Conservation (phyloP, 2,113 vertebrate genomes). For the Myrmecophaga tridactyla region DNA sequence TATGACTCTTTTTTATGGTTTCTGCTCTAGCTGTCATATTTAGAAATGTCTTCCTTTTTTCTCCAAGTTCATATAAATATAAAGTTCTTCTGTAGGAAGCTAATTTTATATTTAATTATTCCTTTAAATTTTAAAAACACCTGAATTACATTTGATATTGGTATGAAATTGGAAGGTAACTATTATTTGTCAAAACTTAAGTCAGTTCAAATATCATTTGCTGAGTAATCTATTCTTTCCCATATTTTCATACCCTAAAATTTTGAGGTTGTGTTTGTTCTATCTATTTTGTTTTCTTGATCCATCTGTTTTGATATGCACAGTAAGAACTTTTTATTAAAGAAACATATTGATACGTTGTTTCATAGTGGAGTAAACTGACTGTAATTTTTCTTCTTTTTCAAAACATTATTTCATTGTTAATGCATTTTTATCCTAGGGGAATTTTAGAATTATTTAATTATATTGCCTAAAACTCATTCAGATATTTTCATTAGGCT, state of each 20-base stretch:
- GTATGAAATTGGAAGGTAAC: not conserved
- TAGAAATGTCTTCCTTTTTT: not conserved
- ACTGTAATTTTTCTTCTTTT: not conserved
- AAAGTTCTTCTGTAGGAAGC: not conserved
- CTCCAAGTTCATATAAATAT: not conserved
- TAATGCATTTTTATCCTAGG: not conserved
- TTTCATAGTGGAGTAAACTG: not conserved
- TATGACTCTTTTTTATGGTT: not conserved
- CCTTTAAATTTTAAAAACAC: not conserved
- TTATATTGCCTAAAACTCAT: not conserved
- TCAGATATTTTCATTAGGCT: not conserved
- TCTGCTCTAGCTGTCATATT: not conserved
- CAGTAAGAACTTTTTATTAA: not conserved
- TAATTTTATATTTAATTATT: not conserved
- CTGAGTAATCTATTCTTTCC: not conserved
- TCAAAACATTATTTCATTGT: not conserved
- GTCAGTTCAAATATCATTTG: not conserved
- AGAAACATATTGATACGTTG: not conserved
- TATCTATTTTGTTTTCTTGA: not conserved
- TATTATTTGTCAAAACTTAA: not conserved
- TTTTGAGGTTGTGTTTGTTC: not conserved
- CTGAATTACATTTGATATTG: not conserved
- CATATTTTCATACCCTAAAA: not conserved
- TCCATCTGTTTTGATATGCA: not conserved
- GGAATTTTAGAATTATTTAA: not conserved